Conservation (phyloP, 2,797 vertebrate genomes). For the Poecilia gillii region DNA sequence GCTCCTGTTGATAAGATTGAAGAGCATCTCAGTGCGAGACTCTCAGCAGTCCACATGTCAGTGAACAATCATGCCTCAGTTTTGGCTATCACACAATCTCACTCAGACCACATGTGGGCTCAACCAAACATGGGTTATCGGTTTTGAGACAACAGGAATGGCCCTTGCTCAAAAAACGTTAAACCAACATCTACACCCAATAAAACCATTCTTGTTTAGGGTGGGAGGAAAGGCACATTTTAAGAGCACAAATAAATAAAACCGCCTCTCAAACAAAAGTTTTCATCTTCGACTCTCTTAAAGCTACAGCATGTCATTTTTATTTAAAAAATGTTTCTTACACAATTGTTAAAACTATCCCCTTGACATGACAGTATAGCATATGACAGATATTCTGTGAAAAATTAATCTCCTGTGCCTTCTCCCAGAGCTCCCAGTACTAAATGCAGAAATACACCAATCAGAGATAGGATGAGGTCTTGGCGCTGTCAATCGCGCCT, state of each 20-base stretch:
- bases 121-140: conserved; percentile 56
- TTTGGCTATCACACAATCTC: conserved; percentile 63
- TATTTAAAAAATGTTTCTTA: too few relatives aligned
- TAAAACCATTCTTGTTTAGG: conserved; percentile 15
- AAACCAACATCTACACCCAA: conserved; percentile 18
- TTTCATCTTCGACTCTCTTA: conserved; percentile 17
- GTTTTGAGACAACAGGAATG: conserved; percentile 50
- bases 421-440: too few relatives aligned
- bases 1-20: conserved; percentile 65
- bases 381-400: too few relatives aligned
- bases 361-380: too few relatives aligned
- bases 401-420: too few relatives aligned
- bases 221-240: neutral
- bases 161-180: conserved; percentile 49
- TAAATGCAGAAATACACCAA: too few relatives aligned
- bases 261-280: conserved; percentile 29
- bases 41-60: conserved; percentile 38
- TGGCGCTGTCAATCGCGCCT: too few relatives aligned
- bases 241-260: neutral
- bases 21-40: conserved; percentile 52
- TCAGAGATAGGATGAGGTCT: too few relatives aligned
- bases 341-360: too few relatives aligned
- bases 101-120: conserved; percentile 59
- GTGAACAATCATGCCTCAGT: conserved; percentile 67
- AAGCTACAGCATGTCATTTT: too few relatives aligned